Evolutionary conservation across 1,140 invertebrate genomes (phyloP), one percentile per base, ranked within the genome.

Genomic region (Himalopsyche phryganea): DNA sequence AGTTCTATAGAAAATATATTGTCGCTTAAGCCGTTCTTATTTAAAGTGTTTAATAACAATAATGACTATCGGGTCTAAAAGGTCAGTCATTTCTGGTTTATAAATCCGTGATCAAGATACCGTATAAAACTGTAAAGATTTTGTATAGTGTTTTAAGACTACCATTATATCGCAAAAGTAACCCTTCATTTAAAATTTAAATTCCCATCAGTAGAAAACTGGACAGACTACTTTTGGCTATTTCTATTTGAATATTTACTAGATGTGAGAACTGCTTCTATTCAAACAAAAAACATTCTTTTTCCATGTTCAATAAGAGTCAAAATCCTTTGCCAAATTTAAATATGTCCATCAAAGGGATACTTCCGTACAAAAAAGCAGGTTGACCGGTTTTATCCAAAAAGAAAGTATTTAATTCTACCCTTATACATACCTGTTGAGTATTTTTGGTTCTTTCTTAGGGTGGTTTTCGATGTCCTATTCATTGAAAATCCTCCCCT

Each of bases 201-300:
- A 54, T 66, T 63, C 58, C 60, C 61, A 66, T 55, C 58, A 28
- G 44, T 58, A 40, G 55, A 58, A 68, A 74, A 70, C 69, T 69
- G 65, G 71, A 72, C 69, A 69, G 62, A 74, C 74, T 32, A 66
- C 67, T 76, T 74, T 69, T 70, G 74, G 74, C 75, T 73, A 75
- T 73, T 71, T 65, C 67, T 56, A 9, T 50, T 44, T 7, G 11
- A 13, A 50, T 35, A 42, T 45, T 38, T 3, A 40, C 38, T 28
- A 28, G 23, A 3, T 28, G 23, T 28, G 23, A 9, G 23, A 28
- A 40, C 3, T 15, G n/a, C 3, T 40, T 36, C 33, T 3, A 23
- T 19, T 18, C 23, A 35, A 32, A 23, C 41, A 41, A 52, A 58
- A 45, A 1, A 18, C 40, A 19, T 2, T 23, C 20, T 10, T 57